Evolutionary conservation across 2,113 vertebrate genomes (phyloP).

Genomic region (Hippopotamus amphibius): DNA sequence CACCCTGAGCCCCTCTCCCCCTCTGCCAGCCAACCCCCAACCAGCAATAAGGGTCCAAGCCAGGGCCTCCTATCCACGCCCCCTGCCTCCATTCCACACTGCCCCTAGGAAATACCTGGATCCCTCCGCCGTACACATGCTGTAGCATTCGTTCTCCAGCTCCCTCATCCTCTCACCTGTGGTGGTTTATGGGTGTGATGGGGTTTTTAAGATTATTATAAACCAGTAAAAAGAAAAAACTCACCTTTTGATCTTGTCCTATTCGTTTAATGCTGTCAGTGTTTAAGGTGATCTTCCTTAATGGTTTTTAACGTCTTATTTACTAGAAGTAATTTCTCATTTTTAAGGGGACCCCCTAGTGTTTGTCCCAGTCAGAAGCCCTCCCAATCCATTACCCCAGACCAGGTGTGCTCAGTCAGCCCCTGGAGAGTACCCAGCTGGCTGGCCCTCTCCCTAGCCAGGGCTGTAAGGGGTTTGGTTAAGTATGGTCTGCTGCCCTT

Average conservation of each 20-base stretch:
- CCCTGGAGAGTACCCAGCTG: not conserved
- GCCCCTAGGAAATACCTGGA: slow-evolving; percentile 49
- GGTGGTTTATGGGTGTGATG: slow-evolving; percentile 78
- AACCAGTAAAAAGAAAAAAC: slow-evolving; percentile 78
- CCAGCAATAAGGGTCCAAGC: slow-evolving; percentile 83
- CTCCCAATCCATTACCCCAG: not conserved
- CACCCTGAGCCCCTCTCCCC: slow-evolving; percentile 33
- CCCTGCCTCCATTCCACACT: not conserved
- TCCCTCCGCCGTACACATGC: slow-evolving; percentile 56
- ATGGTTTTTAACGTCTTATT: slow-evolving; percentile 26
- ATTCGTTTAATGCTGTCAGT: slow-evolving; percentile 73
- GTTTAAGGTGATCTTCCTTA: slow-evolving; percentile 52
- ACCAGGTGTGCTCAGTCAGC: not conserved
- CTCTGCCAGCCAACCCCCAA: slow-evolving; percentile 60
- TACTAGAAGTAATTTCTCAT: not conserved
- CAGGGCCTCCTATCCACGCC: slow-evolving; percentile 54
- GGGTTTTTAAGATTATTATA: slow-evolving; percentile 79
- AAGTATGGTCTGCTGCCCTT: not conserved
- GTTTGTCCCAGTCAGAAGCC: not conserved
- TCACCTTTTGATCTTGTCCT: slow-evolving; percentile 69
- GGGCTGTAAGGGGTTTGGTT: not conserved
- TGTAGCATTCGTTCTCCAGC: slow-evolving; percentile 78
- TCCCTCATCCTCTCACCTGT: slow-evolving; percentile 77
- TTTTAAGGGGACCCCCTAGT: not conserved
- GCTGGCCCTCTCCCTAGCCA: not conserved